Evolutionary conservation across 2,888 invertebrate genomes (phyloP).

Genomic region (Acanthosoma haemorrhoidale): DNA sequence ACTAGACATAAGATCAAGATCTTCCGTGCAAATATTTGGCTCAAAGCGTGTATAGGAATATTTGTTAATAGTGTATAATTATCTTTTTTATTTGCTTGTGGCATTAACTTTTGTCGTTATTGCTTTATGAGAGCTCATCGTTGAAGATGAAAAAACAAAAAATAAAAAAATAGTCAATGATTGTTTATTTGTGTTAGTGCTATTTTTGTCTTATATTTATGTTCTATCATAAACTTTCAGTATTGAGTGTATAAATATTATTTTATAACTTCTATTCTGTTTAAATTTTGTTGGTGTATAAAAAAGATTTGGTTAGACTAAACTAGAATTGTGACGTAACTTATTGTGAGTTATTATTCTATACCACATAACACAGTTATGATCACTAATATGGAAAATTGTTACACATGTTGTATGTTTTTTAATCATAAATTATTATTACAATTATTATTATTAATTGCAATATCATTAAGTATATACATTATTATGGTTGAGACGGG

Average conservation of each 20-base stretch:
- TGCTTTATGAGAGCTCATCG: constrained; percentile 27
- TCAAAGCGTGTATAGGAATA: constrained; percentile 36
- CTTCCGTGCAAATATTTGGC: constrained; percentile 37
- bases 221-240: background rate
- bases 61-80: constrained; percentile 33
- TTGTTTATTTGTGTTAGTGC: constrained; percentile 16
- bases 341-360: constrained; percentile 20
- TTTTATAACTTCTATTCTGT: constrained; percentile 5
- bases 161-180: constrained; percentile 9
- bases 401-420: constrained; percentile 28
- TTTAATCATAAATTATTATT: constrained; percentile 27
- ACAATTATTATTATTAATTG: constrained; percentile 32
- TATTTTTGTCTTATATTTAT: background rate
- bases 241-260: background rate
- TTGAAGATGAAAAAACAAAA: constrained; percentile 12
- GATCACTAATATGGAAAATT: constrained; percentile 25
- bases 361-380: constrained; percentile 21
- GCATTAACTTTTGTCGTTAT: constrained; percentile 25
- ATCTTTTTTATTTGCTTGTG: constrained; percentile 28
- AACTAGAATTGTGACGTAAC: constrained; percentile 15
- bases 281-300: constrained; percentile 6
- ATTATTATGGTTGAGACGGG: constrained; percentile 40
- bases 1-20: constrained; percentile 37
- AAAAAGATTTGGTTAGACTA: constrained; percentile 17
- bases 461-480: constrained; percentile 31